Evolutionary conservation across 1,140 invertebrate genomes (phyloP), one percentile per base, ranked within the genome.

Genomic region (Hyphantria cunea): DNA sequence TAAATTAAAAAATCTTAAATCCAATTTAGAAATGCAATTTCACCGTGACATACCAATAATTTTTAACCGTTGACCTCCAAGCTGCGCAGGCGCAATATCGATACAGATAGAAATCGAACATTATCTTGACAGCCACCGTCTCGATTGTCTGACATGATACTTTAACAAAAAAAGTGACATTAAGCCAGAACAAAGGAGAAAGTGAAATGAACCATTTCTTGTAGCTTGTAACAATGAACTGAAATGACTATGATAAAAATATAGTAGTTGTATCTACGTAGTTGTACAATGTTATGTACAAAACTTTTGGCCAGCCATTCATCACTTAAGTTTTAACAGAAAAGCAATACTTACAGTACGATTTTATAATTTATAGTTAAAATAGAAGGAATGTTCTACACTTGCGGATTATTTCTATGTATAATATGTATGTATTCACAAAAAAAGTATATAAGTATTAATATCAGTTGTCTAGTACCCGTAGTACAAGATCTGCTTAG

Each of bases 131-230:
- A 78, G 74, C 68, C 70, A 66, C 3, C 64, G 17, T 25, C 17
- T 25, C 17, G 65, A 77, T 68, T 60, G 66, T 70, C 69, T 73
- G 74, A 80, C 78, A 76, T 72, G 73, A 78, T 78, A 75, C 81
- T 72, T 71, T 68, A 72, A 49, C 54, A 69, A 72, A 71, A 25
- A 25, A 71, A 84, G 53, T 68, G 69, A 68, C 64, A 66, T 66
- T 66, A 79, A 74, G 69, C 66, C 17, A 49, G 64, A 80, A 86
- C 82, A 86, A 86, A 83, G 78, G 76, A 70, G 84, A 86, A 86
- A 86, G 84, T 78, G 68, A 60, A 66, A 25, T 69, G 58, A 72
- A 54, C 52, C 37, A 47, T 61, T 54, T 53, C 50, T 39, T 59
- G 64, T 44, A 71, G 51, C 50, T 42, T 59, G 56, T 55, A 39